Evolutionary conservation across 2,113 vertebrate genomes (phyloP), one percentile per base, ranked within the genome.

Genomic region (Turnix velox): DNA sequence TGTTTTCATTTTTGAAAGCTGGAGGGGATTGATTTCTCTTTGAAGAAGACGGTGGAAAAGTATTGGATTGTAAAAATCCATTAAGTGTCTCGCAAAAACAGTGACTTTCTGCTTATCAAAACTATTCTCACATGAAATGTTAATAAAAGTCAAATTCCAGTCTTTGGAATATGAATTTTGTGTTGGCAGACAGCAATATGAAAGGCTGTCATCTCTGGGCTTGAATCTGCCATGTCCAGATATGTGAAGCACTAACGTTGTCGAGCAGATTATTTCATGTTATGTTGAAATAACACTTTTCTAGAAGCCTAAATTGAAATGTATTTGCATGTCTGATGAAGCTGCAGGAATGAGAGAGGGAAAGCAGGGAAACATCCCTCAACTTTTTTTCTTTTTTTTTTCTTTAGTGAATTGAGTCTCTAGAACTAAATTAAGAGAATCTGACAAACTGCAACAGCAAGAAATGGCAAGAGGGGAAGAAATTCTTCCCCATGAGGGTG

Each of bases 131-230:
- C 96, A 95, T 95, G 95, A 97, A 97, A 97, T 95, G 94, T 94
- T 95, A 97, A 96, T 88, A 93, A 96, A 97, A 97, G 97, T n/a
- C 88, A 96, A 90, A 95, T 96, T 94, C 95, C 97, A 97, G 96
- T 97, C 97, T 97, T 90, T 78, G 88, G 93, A 95, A 97, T 98
- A 96, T 97, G 96, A 97, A 97, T 97, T 96, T 95, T 78, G 93
- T 94, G 95, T 94, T 97, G 97, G 97, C 96, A 97, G 97, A 96
- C 94, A 97, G 96, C 74, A 97, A 91, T 95, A 97, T 91, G 96
- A 97, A 97, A 97, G 95, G 92, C 93, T 97, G 97, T 98, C 98
- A 98, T 97, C 95, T 96, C 95, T 96, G 95, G 94, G 83, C 93
- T 92, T 67, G 94, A 92, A 94, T 88, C 96, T 96, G 94, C 96